phyloP scores from a whole-genome alignment of 2,888 invertebrate genomes.

The Drosophila borborema region DNA sequence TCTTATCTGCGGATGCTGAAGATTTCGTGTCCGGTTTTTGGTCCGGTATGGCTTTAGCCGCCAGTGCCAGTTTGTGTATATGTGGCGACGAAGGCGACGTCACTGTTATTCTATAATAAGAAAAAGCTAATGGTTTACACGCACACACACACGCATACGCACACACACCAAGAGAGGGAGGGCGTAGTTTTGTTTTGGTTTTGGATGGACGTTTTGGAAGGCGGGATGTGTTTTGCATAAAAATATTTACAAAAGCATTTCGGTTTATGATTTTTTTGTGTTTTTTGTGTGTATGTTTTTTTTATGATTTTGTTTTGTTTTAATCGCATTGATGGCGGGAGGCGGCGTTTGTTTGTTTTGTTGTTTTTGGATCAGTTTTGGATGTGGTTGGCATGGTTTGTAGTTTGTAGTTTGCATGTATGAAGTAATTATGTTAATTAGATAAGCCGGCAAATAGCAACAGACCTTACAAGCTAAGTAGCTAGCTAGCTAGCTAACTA shows the following conservation, averaged over 20 bases:
- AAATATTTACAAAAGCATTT: slow-evolving; percentile 67
- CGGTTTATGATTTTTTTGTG: slow-evolving; percentile 37
- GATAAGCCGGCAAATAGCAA: slow-evolving; percentile 77
- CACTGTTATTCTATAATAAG: slow-evolving; percentile 85
- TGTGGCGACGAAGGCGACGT: slow-evolving; percentile 85
- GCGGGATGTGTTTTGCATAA: slow-evolving; percentile 66
- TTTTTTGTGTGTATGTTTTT: slow-evolving; percentile 15
- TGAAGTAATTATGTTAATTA: slow-evolving; percentile 78
- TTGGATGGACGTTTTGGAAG: slow-evolving; percentile 53
- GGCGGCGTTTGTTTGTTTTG: slow-evolving; percentile 37
- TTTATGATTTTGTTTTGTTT: slow-evolving; percentile 55
- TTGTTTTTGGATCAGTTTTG: slow-evolving; percentile 66
- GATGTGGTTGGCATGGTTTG: slow-evolving; percentile 69
- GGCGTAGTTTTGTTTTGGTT: slow-evolving; percentile 21
- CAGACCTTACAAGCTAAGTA: slow-evolving; percentile 70
- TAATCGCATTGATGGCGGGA: slow-evolving; percentile 28
- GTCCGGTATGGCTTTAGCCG: slow-evolving; percentile 70
- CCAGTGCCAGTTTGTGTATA: slow-evolving; percentile 77
- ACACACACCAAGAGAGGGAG: slow-evolving; percentile 48
- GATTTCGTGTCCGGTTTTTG: slow-evolving; percentile 50
- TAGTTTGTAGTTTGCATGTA: slow-evolving; percentile 68
- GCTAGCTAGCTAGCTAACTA: slow-evolving; percentile 49
- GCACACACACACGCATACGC: slow-evolving; percentile 71
- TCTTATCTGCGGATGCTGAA: slow-evolving; percentile 33
- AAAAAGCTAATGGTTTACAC: slow-evolving; percentile 84